Base-by-base conservation (phyloP, 1,140 invertebrate species). In the Neotoxoptera formosana region DNA sequence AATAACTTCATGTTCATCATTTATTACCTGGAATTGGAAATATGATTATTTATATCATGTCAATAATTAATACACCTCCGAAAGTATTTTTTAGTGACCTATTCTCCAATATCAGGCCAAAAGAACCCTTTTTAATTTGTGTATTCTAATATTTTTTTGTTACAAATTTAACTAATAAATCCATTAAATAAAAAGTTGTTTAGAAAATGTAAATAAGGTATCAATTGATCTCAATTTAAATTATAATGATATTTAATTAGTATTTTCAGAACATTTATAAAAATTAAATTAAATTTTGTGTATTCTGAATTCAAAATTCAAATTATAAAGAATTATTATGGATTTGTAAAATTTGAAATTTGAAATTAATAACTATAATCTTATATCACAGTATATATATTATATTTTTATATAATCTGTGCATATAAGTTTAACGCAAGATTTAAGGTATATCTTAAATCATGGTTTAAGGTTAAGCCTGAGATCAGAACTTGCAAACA, bases 1-100 rank as follows among this genome's bases (percentile, higher is more conserved):
- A 90, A 67, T 45, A 90, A n/a, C 25, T 90, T 90, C 36, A 45
- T 67, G 17, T n/a, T 88, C 48, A 88, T 88, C 21, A 84, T 84
- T 41, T 41, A 84, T 1, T 45, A 84, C n/a, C 60, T 76, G 60
- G 14, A 76, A 76, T n/a, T 76, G 4, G 17, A 76, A 76, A 76
- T 67, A 67, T 76, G 30, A 76, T n/a, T 76, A 76, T n/a, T 76
- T n/a, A 76, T 17, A 7, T 76, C 14, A 20, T 76, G n/a, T 6
- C 14, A 76, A 76, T 34, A 76, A n/a, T 17, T 6, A 76, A 76
- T 17, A 76, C 1, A 76, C 1, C 14, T 2, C 4, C 14, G 51
- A 21, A 11, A 76, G 11, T 9, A 67, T 14, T 14, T 30, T 67
- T 67, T 67, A n/a, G 30, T n/a, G 14, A n/a, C 6, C 17, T 76